Base-by-base conservation (phyloP, 2,888 invertebrate species). In the Aspidiotus destructor region DNA sequence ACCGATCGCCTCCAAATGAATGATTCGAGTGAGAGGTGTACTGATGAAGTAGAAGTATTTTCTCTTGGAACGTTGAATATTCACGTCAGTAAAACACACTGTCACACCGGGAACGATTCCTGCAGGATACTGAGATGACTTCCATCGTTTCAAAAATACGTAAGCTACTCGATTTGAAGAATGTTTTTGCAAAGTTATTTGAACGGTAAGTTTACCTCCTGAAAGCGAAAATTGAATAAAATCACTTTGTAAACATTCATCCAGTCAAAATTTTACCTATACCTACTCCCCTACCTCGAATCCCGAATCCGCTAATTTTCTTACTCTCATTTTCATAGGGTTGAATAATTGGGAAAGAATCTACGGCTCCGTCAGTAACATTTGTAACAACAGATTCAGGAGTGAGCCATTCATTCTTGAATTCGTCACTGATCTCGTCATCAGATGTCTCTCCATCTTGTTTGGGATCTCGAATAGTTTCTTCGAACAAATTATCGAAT, bases 121-220 rank as follows among this genome's bases (percentile, higher is more conserved):
- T 17, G 65, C 65, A 17, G 65, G 65, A 65, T 65, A 65, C 15
- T 65, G 65, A n/a, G 54, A 42, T n/a, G 48, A 8, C 48, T 44
- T 57, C 65, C 65, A 65, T 10, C 65, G 57, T 58, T 65, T 65
- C n/a, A 65, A 28, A 48, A 58, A 65, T 41, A 65, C 48, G 15
- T 57, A 65, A n/a, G 58, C 17, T 2, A 65, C 9, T 13, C 17
- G 17, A 7, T 17, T 15, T 7, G 65, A 57, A 2, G 42, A 65
- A 58, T 28, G 9, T 13, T 44, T 42, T 65, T 58, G 58, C 15
- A 65, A 5, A 7, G 40, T 52, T 8, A 65, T 65, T 58, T 65
- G 65, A 8, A 65, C 58, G 52, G 41, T 57, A 7, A 65, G 41
- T 65, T 65, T 65, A n/a, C 65, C 65, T 48, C 65, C 65, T 65